Conservation (phyloP, 1,140 invertebrate species). For the Drosophila sturtevanti region DNA sequence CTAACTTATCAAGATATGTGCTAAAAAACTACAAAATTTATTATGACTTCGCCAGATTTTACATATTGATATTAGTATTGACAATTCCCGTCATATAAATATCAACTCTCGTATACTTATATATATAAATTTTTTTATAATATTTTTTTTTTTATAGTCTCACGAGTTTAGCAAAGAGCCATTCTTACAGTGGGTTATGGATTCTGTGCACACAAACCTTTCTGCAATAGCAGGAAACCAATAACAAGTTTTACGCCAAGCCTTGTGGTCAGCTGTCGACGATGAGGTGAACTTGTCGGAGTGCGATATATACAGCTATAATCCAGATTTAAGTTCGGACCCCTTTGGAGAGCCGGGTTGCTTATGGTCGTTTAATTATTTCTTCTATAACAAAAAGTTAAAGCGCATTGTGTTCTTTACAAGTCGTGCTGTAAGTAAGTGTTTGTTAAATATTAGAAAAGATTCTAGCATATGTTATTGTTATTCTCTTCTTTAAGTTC, state of each 20-base stretch:
- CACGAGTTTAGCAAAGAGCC: slow-evolving; percentile 98
- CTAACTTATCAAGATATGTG: no score
- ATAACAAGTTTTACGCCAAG: slow-evolving; percentile 90
- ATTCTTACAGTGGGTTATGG: slow-evolving; percentile 94
- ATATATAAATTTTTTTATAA: neutral
- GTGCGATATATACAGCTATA: slow-evolving; percentile 99
- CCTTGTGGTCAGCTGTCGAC: slow-evolving; percentile 95
- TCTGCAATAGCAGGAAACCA: slow-evolving; percentile 92
- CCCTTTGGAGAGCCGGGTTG: slow-evolving; percentile 99
- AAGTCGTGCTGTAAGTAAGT: slow-evolving; percentile 95
- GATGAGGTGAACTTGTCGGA: slow-evolving; percentile 94
- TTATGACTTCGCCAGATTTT: no score
- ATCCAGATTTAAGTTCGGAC: slow-evolving; percentile 97
- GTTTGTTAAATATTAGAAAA: neutral
- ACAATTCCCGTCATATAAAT: no score
- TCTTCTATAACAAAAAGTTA: slow-evolving; percentile 98
- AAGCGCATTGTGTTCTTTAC: slow-evolving; percentile 99
- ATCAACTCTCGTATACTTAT: no score
- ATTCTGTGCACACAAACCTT: slow-evolving; percentile 94
- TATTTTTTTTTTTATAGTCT: slow-evolving; percentile 85
- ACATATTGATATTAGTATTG: no score
- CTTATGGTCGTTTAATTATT: slow-evolving; percentile 99
- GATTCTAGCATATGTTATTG: neutral
- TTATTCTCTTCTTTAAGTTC: slow-evolving; percentile 81
- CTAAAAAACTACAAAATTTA: no score